A percentile compares a stretch with the other conserved stretches of the same genome.
phyloP scores from a whole-genome alignment of 2,888 invertebrate species.

The Stenodema calcarata region DNA sequence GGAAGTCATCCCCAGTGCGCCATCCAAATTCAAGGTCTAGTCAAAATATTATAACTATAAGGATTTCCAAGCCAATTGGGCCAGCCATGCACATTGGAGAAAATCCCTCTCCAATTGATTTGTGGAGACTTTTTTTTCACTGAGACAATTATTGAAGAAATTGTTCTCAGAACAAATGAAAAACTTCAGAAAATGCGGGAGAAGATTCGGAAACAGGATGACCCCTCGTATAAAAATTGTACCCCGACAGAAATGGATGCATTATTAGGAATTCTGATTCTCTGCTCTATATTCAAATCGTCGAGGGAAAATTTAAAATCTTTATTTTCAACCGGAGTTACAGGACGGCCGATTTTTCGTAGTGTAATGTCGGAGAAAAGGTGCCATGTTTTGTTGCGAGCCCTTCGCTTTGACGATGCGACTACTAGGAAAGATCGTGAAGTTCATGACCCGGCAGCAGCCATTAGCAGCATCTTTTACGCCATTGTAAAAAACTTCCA shows the following conservation, averaged over 20 bases:
- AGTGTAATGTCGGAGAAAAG: conserved; percentile 31
- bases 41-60: not conserved
- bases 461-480: conserved; percentile 47
- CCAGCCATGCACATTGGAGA: conserved; percentile 20
- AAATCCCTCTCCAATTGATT: not conserved
- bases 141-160: not conserved
- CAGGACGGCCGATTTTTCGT: conserved; percentile 26
- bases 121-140: conserved; percentile 6
- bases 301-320: not conserved
- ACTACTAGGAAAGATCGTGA: not conserved
- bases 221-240: not conserved
- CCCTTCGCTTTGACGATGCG: conserved; percentile 42
- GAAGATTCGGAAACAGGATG: not conserved
- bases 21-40: not conserved
- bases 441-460: conserved; percentile 23
- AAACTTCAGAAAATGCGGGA: not conserved
- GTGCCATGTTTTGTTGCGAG: not conserved
- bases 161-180: not conserved
- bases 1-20: not conserved
- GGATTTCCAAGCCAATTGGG: not conserved
- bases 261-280: not conserved
- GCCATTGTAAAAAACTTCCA: conserved; percentile 48
- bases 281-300: conserved; percentile 34
- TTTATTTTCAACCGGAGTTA: not conserved
- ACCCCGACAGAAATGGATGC: not conserved